Percentiles rank a stretch among this genome's conserved stretches.
Conservation (phyloP, 2,113 vertebrate genomes). For the Siniperca chuatsi region DNA sequence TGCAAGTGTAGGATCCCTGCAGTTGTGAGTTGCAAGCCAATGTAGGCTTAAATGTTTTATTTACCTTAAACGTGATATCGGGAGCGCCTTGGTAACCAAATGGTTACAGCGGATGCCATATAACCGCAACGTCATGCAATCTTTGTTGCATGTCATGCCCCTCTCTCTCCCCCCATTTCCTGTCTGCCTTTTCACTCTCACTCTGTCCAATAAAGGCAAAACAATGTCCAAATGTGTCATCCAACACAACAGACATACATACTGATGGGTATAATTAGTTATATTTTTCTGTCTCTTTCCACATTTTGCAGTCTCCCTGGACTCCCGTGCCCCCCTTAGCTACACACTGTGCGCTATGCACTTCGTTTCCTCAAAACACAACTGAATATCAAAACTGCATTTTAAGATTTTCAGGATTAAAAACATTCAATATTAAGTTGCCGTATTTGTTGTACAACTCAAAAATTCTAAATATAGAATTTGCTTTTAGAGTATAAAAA, state of each 20-base stretch:
- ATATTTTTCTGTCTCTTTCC: background rate
- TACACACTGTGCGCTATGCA: background rate
- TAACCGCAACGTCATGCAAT: too few relatives aligned
- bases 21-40: background rate
- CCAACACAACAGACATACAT: background rate
- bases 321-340: background rate
- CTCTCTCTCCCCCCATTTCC: too few relatives aligned
- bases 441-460: background rate
- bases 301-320: background rate
- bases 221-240: background rate
- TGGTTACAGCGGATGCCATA: too few relatives aligned
- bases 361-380: background rate
- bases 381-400: background rate
- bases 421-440: background rate
- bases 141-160: too few relatives aligned
- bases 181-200: too few relatives aligned
- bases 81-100: too few relatives aligned
- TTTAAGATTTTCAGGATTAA: background rate
- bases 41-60: background rate
- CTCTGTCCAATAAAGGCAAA: too few relatives aligned
- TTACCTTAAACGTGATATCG: background rate
- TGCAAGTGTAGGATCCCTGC: constrained; percentile 36
- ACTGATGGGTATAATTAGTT: background rate
- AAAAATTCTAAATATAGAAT: background rate
- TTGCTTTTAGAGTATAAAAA: background rate